A percentile compares a stretch with the other conserved stretches of the same genome.
Conservation (phyloP, 2,888 invertebrate genomes). For the Entomobrya multifasciata region DNA sequence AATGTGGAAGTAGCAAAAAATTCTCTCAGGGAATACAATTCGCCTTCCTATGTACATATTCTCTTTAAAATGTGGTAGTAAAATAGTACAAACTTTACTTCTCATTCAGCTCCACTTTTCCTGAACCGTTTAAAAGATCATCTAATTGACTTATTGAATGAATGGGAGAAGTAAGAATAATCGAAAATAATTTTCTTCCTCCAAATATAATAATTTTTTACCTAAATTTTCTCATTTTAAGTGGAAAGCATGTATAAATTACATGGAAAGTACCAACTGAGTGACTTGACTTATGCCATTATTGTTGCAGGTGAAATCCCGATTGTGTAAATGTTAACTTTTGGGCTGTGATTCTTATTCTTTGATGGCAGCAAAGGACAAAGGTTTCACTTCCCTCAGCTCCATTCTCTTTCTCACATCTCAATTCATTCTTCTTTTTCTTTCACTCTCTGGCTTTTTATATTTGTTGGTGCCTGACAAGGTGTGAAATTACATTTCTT, state of each 20-base stretch:
- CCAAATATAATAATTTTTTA: slow-evolving; percentile 20
- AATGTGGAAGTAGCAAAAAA: not conserved
- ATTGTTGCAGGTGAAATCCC: slow-evolving; percentile 73
- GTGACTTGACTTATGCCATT: not conserved
- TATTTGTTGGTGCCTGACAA: slow-evolving; percentile 80
- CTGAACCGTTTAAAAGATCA: too few species aligned
- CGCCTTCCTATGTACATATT: too few species aligned
- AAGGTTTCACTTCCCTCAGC: slow-evolving; percentile 38
- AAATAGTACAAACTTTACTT: too few species aligned
- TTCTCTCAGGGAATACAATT: too few species aligned
- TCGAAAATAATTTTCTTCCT: slow-evolving; percentile 16
- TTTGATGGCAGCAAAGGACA: slow-evolving; percentile 68
- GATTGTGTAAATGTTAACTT: slow-evolving; percentile 75
- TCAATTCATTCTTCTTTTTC: slow-evolving; percentile 49
- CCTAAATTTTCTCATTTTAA: not conserved
- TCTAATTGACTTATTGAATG: slow-evolving; percentile 8
- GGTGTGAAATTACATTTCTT: slow-evolving; percentile 79
- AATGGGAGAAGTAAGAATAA: not conserved
- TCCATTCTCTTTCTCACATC: slow-evolving; percentile 47
- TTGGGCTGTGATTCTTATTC: slow-evolving; percentile 39
- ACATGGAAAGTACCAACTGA: not conserved
- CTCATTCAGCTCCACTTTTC: not conserved
- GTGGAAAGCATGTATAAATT: slow-evolving; percentile 15
- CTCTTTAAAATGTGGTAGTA: too few species aligned
- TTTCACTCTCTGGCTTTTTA: slow-evolving; percentile 54